Percentiles rank a stretch among this genome's conserved stretches.
Evolutionary conservation across 2,113 vertebrate genomes (phyloP).

Genomic region (Clarias macrocephalus): DNA sequence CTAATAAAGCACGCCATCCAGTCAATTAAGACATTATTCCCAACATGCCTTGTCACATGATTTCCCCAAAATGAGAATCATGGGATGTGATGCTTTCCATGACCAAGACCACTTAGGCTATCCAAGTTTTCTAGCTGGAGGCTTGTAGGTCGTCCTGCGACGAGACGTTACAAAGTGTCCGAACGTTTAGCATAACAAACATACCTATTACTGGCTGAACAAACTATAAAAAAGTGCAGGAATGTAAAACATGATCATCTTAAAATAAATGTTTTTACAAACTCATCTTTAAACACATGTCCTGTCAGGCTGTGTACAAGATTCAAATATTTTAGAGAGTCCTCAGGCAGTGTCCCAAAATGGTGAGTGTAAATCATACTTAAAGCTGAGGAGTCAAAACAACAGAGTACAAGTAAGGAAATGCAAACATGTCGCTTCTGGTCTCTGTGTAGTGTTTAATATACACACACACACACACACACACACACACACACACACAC

Average conservation of each 20-base stretch:
- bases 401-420: background rate
- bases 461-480: too few species aligned
- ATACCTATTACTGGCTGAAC: background rate
- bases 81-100: slow-evolving; percentile 53
- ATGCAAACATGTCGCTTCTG: background rate
- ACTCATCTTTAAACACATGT: background rate
- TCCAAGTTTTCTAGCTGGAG: background rate
- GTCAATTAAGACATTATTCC: slow-evolving; percentile 68
- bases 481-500: too few species aligned
- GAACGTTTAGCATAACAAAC: background rate
- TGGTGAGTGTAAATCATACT: background rate
- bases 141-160: background rate
- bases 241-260: background rate
- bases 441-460: too few species aligned
- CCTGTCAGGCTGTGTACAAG: background rate
- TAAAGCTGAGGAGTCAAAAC: background rate
- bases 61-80: slow-evolving; percentile 67
- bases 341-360: background rate
- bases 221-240: background rate
- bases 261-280: background rate
- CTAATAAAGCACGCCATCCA: slow-evolving; percentile 64
- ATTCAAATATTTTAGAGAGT: background rate
- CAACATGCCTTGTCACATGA: slow-evolving; percentile 17
- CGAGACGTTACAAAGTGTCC: background rate
- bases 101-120: background rate